A percentile compares a stretch with the other conserved stretches of the same genome.
Conservation (phyloP, 2,113 vertebrate genomes). For the Leptocoma aspasia region DNA sequence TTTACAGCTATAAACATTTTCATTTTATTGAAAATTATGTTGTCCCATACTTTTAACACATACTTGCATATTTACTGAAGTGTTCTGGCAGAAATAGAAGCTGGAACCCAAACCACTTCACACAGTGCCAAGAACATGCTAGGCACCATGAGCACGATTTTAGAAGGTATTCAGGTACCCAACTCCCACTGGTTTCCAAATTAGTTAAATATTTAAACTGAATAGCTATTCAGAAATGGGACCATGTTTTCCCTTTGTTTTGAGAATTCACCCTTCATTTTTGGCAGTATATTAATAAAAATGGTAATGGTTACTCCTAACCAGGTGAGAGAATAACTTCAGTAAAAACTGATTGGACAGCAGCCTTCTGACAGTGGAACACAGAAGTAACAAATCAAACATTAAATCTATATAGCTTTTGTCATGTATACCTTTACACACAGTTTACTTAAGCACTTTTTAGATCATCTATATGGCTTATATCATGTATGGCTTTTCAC, state of each 20-base stretch:
- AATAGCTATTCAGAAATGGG: background rate
- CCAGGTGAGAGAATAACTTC: background rate
- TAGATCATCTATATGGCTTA: background rate
- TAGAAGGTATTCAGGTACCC: conserved; percentile 39
- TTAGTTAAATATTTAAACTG: conserved; percentile 15
- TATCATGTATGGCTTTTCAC: background rate
- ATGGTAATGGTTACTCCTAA: background rate
- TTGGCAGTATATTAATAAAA: background rate
- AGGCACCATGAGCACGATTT: background rate
- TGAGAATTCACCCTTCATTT: background rate
- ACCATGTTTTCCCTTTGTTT: background rate
- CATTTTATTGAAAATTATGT: conserved; percentile 44
- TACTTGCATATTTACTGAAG: conserved; percentile 50
- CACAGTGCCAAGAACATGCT: conserved; percentile 3
- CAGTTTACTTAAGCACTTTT: background rate
- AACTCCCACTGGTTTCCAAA: conserved; percentile 15
- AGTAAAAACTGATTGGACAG: background rate
- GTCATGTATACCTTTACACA: background rate
- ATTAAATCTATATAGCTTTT: background rate
- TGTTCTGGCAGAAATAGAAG: conserved; percentile 67
- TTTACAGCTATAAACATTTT: conserved; percentile 40
- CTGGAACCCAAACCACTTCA: conserved; percentile 51
- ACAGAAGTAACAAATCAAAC: background rate
- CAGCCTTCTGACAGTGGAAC: background rate
- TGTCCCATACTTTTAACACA: conserved; percentile 47